Conservation (phyloP, 2,113 vertebrate species). For the Cyprinodon tularosa region DNA sequence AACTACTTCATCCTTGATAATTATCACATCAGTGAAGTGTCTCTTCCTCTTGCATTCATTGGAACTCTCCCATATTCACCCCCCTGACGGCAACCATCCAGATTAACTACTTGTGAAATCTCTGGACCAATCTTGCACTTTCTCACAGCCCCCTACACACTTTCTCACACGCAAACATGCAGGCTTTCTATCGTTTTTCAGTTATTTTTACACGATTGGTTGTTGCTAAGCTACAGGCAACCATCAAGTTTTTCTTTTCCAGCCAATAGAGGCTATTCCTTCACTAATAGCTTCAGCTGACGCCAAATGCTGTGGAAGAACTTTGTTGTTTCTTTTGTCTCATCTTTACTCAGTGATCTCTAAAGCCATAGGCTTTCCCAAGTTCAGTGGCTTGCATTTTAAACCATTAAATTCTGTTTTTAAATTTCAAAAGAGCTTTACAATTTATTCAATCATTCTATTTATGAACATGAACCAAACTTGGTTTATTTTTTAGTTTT, state of each 20-base stretch:
- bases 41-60: constrained; percentile 22
- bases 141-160: constrained; percentile 61
- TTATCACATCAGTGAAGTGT: constrained; percentile 13
- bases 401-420: not conserved
- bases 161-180: constrained; percentile 52
- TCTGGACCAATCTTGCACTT: constrained; percentile 69
- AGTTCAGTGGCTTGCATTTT: constrained; percentile 14
- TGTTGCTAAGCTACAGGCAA: constrained; percentile 76
- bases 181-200: constrained; percentile 70
- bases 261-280: constrained; percentile 52
- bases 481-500: constrained; percentile 9
- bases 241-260: constrained; percentile 49
- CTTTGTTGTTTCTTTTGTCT: constrained; percentile 47
- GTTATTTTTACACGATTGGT: constrained; percentile 68
- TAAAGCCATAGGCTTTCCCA: constrained; percentile 5
- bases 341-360: constrained; percentile 20
- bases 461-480: not conserved
- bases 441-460: not conserved
- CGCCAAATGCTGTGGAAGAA: constrained; percentile 36
- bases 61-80: constrained; percentile 25
- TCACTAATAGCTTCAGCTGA: constrained; percentile 46
- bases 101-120: constrained; percentile 69
- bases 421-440: not conserved
- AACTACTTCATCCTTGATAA: not conserved
- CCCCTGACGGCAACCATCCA: constrained; percentile 52